A percentile compares a stretch with the other conserved stretches of the same genome.
Conservation (phyloP, 1,140 invertebrate species). For the Ooceraea biroi region DNA sequence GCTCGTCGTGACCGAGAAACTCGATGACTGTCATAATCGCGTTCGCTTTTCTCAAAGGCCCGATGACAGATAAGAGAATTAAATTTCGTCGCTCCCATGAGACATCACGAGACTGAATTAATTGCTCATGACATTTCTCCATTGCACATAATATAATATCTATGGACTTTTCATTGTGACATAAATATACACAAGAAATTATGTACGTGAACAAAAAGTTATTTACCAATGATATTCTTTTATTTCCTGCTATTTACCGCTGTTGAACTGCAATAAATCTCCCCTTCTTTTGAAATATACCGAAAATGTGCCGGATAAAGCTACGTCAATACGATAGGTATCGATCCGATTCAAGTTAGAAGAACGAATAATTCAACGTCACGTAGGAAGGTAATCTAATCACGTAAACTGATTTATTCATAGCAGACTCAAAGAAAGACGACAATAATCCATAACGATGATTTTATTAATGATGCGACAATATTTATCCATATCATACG, state of each 20-base stretch:
- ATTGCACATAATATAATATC: not conserved
- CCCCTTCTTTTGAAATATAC: not conserved
- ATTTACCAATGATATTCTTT: too few relatives aligned
- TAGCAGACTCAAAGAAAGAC: conserved; percentile 44
- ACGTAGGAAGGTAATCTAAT: conserved; percentile 28
- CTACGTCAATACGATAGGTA: conserved; percentile 14
- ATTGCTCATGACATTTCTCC: conserved; percentile 17
- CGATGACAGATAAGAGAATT: conserved; percentile 53
- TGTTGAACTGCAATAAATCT: not conserved
- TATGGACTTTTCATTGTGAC: too few relatives aligned
- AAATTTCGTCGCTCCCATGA: conserved; percentile 24
- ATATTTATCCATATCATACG: conserved; percentile 55
- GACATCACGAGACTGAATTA: conserved; percentile 31
- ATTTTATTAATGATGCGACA: conserved; percentile 52
- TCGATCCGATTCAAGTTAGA: conserved; percentile 51
- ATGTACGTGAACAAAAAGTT: too few relatives aligned
- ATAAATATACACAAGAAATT: too few relatives aligned
- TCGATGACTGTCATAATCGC: conserved; percentile 70
- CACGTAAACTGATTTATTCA: conserved; percentile 31
- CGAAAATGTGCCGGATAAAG: not conserved
- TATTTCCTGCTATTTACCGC: too few relatives aligned
- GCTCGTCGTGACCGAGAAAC: conserved; percentile 62
- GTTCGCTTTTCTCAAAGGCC: conserved; percentile 46
- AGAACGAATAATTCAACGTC: conserved; percentile 41
- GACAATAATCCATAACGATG: conserved; percentile 48